Evolutionary conservation across 2,797 vertebrate species (phyloP).

Genomic region (Psittacula echo): DNA sequence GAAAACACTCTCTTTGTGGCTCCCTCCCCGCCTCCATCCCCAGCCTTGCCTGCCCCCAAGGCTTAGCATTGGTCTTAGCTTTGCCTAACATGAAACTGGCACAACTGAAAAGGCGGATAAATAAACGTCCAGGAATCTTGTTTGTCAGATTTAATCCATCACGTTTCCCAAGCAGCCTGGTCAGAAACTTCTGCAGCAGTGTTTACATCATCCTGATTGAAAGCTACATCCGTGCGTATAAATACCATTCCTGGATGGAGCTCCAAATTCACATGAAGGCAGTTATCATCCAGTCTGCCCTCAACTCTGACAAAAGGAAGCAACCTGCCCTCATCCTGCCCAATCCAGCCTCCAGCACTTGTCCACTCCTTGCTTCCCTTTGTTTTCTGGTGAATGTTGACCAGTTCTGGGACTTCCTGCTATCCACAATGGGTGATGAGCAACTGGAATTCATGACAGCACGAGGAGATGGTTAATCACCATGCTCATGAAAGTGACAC

Average conservation of each 20-base stretch:
- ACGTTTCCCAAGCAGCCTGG: constrained; percentile 20
- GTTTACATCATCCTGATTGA: constrained; percentile 19
- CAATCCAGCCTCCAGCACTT: not conserved
- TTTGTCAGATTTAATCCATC: constrained; percentile 58
- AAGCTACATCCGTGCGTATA: constrained; percentile 25
- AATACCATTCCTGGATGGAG: not conserved
- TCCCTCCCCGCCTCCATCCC: not conserved
- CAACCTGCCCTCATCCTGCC: not conserved
- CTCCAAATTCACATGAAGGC: constrained; percentile 24
- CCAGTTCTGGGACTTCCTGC: not conserved
- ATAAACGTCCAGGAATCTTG: constrained; percentile 45
- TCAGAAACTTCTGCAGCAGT: constrained; percentile 18
- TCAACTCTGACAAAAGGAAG: not conserved
- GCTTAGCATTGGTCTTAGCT: not conserved
- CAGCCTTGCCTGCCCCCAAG: not conserved
- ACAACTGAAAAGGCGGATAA: constrained; percentile 53
- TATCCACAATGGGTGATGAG: not conserved
- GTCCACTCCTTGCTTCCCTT: not conserved
- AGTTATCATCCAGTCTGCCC: not conserved
- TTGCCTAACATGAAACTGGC: constrained; percentile 45
- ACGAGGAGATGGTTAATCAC: fast-evolving
- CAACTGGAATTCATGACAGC: not conserved
- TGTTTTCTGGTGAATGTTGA: not conserved
- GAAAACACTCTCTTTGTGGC: not conserved
- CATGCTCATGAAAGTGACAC: not conserved